Evolutionary conservation across 2,113 vertebrate genomes (phyloP), one percentile per base, ranked within the genome.

Genomic region (Cyphomyrus plagiostoma): DNA sequence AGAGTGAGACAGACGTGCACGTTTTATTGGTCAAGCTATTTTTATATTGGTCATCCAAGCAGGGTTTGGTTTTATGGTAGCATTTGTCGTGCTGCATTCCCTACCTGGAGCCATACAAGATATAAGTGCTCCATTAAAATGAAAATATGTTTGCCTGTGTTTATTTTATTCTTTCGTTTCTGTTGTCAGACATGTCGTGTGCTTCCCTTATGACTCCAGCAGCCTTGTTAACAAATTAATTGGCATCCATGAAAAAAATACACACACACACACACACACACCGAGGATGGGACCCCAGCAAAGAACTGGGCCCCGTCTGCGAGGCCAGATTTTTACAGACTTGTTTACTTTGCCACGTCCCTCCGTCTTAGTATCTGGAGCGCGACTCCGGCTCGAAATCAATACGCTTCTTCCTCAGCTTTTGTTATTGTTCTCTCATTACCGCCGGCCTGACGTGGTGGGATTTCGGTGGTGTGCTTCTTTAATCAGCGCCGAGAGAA

Each of bases 161-260:
- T 49, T 88, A 62, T 84, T 58, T 85, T 58, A 87, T 84, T 50
- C 35, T 82, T 91, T 91, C 49, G 53, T 90, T 89, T 91, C 87
- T 90, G 77, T 86, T 91, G 92, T 93, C 90, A 58, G 90, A 92
- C 89, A 80, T 86, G 88, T 89, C 86, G 53, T 90, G 86, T 77
- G 88, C 89, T 84, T 85, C 88, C 89, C 84, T 86, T 52, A 39
- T 92, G 90, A 92, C 91, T 93, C 90, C 13, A 83, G 89, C 89
- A 92, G 91, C 90, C 91, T 91, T 91, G 92, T 93, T 94, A 92
- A 92, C 92, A 93, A 91, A 93, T 93, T 90, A 91, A 92, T 91
- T 90, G 92, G 91, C 90, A 87, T 91, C 89, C 91, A 89, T 88
- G 93, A 90, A 93, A 93, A 96, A 96, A 70, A 66, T 3, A 66